These are phyloP conservation scores for Emmelina monodactyla DNA, from an alignment of 2,888 invertebrate genomes.

Conservation along the genomic window DNA sequence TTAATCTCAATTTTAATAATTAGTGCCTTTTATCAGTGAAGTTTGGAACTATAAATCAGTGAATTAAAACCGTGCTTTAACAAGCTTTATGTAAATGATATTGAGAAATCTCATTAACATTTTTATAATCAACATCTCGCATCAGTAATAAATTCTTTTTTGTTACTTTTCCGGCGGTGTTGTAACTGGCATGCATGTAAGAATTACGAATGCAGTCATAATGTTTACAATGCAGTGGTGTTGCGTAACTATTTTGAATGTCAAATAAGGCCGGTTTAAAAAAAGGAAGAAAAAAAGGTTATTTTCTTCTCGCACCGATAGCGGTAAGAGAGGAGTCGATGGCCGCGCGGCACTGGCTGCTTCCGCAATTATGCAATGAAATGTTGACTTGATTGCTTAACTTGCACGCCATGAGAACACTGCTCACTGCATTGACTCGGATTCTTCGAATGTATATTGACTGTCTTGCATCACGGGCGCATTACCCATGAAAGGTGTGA, in stretches of 20 bases:
- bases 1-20: too few relatives aligned
- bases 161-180: not conserved
- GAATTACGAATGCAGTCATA: conserved; percentile 28
- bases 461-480: too few relatives aligned
- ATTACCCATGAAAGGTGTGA: too few relatives aligned
- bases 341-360: conserved; percentile 32
- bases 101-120: too few relatives aligned
- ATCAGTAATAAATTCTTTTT: too few relatives aligned
- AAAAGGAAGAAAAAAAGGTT: too few relatives aligned
- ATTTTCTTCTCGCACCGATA: conserved; percentile 38
- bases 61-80: too few relatives aligned
- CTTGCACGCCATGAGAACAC: conserved; percentile 4
- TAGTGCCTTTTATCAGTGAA: too few relatives aligned
- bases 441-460: too few relatives aligned
- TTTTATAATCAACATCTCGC: not conserved
- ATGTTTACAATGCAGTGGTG: conserved; percentile 14
- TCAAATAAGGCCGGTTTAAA: conserved; percentile 43
- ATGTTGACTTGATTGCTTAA: conserved; percentile 35
- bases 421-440: too few relatives aligned
- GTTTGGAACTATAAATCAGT: too few relatives aligned
- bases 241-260: conserved; percentile 46
- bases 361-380: conserved; percentile 44
- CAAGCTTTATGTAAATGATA: too few relatives aligned
- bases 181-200: conserved; percentile 25
- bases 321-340: conserved; percentile 25